These are phyloP conservation scores for Sceloporus undulatus DNA, from an alignment of 2,113 vertebrate species.

Conservation along the genomic window DNA sequence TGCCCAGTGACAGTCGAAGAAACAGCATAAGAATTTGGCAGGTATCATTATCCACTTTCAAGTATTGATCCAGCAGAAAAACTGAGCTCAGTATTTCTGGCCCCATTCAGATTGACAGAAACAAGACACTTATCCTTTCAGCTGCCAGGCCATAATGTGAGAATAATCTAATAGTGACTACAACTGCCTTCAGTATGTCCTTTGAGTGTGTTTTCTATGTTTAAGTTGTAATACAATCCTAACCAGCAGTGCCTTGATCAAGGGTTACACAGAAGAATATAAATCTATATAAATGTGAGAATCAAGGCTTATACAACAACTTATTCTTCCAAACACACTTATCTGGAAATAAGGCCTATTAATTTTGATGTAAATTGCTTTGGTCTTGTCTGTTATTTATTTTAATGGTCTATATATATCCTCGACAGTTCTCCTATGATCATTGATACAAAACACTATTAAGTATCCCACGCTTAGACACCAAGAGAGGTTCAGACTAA, in stretches of 20 bases:
- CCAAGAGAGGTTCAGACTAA: background rate
- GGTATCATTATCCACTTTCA: too few species aligned
- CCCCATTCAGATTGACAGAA: too few species aligned
- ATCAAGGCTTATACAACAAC: background rate
- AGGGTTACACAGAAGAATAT: conserved; percentile 30
- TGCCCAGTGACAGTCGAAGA: too few species aligned
- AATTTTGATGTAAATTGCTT: background rate
- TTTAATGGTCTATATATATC: background rate
- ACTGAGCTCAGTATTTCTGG: too few species aligned
- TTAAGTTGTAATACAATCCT: conserved; percentile 34
- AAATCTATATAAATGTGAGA: conserved; percentile 23
- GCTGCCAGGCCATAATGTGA: background rate
- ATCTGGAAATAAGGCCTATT: background rate
- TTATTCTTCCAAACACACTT: background rate
- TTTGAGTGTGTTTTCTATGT: background rate
- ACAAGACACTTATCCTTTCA: background rate
- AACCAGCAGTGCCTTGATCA: conserved; percentile 46
- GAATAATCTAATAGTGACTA: background rate
- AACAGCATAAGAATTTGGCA: too few species aligned
- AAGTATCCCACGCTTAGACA: conserved; percentile 19
- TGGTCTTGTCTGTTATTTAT: background rate
- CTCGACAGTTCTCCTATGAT: background rate
- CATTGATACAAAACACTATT: background rate
- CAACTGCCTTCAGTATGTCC: background rate
- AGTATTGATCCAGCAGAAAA: too few species aligned